A percentile compares a stretch with the other conserved stretches of the same genome.
These are phyloP conservation scores for Craniophora ligustri DNA, from an alignment of 2,888 invertebrate species.

Conservation along the genomic window DNA sequence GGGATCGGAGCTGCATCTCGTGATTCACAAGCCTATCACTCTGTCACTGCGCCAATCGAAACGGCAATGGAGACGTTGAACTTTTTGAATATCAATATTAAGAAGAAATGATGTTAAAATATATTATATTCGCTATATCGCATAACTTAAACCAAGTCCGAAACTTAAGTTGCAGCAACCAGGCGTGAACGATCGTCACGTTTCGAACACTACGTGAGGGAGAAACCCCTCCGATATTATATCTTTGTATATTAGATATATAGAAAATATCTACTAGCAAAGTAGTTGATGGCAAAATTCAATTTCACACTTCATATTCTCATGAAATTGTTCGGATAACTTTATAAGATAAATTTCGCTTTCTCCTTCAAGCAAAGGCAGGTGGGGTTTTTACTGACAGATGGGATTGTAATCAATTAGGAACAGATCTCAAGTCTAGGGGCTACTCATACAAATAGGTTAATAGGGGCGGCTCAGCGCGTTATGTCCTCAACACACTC, in stretches of 20 bases:
- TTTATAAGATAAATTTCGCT: background rate
- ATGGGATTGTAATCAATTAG: no score
- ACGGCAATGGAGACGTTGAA: no score
- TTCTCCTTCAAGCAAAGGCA: background rate
- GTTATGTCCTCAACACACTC: no score
- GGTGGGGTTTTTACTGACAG: no score
- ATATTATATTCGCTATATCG: slow-evolving; percentile 15
- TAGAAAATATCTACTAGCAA: slow-evolving; percentile 48
- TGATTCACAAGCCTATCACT: no score
- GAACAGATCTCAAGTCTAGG: no score
- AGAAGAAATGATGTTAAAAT: no score
- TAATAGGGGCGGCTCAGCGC: no score
- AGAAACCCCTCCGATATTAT: slow-evolving; percentile 67
- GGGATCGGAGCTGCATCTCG: no score
- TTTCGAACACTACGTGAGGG: slow-evolving; percentile 67
- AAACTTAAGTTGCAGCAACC: slow-evolving; percentile 51
- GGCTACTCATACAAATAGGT: no score
- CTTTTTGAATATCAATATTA: no score
- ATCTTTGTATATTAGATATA: slow-evolving; percentile 60
- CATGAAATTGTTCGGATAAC: slow-evolving; percentile 5
- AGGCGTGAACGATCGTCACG: slow-evolving; percentile 71
- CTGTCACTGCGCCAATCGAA: no score
- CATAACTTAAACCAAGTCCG: slow-evolving; percentile 20
- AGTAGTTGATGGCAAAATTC: slow-evolving; percentile 32
- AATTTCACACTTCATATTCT: slow-evolving; percentile 20